phyloP scores from a whole-genome alignment of 2,113 vertebrate genomes.

The Microcebus lehilahytsara region DNA sequence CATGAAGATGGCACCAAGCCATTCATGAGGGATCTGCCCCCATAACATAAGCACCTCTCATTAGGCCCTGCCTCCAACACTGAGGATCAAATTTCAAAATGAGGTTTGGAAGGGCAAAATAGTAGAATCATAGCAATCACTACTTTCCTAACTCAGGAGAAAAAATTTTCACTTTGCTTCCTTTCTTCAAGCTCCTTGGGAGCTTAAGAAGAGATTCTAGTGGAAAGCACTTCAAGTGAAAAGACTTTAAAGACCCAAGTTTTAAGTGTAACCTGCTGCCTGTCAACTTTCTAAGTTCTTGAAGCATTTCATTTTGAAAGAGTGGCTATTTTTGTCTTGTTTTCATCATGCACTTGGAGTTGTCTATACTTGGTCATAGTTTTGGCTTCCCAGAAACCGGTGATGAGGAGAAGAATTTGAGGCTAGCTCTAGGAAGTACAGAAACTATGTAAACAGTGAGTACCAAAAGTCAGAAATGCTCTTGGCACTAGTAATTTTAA shows the following conservation, averaged over 20 bases:
- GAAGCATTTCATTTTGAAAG: not conserved
- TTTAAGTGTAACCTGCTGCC: not conserved
- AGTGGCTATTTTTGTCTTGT: not conserved
- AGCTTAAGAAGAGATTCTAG: not conserved
- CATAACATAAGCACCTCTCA: not conserved
- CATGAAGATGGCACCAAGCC: not conserved
- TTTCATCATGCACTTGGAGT: not conserved
- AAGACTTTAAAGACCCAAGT: not conserved
- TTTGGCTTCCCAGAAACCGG: constrained; percentile 13
- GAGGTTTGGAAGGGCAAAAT: not conserved
- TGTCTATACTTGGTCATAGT: not conserved
- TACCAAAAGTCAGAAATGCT: not conserved
- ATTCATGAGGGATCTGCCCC: not conserved
- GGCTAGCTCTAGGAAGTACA: not conserved
- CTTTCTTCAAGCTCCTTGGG: not conserved
- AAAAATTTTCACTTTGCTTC: not conserved
- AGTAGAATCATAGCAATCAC: not conserved
- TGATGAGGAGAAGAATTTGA: not conserved
- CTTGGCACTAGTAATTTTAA: not conserved
- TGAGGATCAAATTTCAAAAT: not conserved
- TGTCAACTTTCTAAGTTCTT: not conserved
- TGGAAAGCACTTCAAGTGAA: not conserved
- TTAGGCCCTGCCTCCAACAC: not conserved
- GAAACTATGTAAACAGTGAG: not conserved
- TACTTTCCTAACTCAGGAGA: not conserved